Percentiles rank a stretch among this genome's conserved stretches.
phyloP scores from a whole-genome alignment of 64 coral and sea anemone species.

The Montipora foliosa region DNA sequence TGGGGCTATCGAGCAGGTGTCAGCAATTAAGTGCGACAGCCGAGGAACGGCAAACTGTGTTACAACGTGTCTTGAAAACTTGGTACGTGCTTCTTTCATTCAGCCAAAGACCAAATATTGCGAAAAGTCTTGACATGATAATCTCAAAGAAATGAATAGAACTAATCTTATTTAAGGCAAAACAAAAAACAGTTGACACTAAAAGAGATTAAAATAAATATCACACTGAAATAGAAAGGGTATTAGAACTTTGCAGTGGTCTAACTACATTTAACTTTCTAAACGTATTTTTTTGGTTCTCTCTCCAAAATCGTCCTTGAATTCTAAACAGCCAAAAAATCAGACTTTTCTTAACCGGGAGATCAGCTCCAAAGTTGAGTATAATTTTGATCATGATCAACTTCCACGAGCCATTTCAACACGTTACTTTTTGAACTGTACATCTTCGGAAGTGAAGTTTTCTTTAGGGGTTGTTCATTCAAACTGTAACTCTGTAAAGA shows the following conservation, averaged over 20 bases:
- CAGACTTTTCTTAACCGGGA: neutral
- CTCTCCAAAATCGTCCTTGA: too few species aligned
- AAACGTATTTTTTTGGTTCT: too few species aligned
- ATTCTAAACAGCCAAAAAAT: neutral
- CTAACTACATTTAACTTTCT: too few species aligned
- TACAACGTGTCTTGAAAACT: neutral
- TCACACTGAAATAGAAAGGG: neutral
- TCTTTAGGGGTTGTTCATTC: neutral
- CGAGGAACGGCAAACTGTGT: neutral
- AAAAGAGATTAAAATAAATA: neutral
- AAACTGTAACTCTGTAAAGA: constrained; percentile 37
- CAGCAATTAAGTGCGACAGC: too few species aligned
- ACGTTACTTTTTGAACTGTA: constrained; percentile 1
- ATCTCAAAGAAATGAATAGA: neutral
- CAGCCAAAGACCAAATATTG: neutral
- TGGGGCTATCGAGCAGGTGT: too few species aligned
- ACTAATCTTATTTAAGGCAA: neutral
- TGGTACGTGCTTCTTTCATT: neutral
- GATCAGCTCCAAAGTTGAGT: constrained; percentile 12
- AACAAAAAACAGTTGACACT: neutral
- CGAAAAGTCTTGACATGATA: neutral
- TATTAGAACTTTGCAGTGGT: neutral
- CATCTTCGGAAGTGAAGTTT: constrained; percentile 9
- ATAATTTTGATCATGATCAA: neutral
- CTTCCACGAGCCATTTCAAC: constrained; percentile 20